A percentile compares a stretch with the other conserved stretches of the same genome.
Evolutionary conservation across 37 sponge, comb jelly and placozoan genomes (phyloP).

Genomic region (Beroe forskalii): DNA sequence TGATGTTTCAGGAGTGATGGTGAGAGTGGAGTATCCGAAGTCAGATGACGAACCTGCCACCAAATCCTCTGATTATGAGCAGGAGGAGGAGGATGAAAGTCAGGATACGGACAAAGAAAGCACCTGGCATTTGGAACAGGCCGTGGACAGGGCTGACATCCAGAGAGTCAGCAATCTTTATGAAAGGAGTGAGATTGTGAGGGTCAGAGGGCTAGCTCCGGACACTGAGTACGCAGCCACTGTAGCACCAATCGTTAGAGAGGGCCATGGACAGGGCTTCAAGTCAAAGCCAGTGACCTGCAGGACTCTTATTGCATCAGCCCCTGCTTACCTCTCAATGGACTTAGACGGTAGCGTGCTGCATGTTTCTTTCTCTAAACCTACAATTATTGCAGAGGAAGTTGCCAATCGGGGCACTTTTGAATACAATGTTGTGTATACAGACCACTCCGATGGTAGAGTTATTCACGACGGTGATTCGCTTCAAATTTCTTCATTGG

Average conservation of each 20-base stretch:
- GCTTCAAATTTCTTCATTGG: not conserved
- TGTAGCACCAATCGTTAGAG: not conserved
- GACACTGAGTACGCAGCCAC: not conserved
- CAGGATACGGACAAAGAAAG: not conserved
- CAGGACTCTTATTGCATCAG: not conserved
- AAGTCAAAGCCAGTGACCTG: not conserved
- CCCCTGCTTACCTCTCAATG: not conserved
- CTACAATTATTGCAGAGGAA: not conserved
- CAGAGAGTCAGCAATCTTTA: not conserved
- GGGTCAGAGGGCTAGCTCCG: not conserved
- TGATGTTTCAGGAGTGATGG: conserved; percentile 36
- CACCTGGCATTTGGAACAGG: not conserved
- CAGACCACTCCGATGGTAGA: not conserved
- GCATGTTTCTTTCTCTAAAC: not conserved
- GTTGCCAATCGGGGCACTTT: not conserved
- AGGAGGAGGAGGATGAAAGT: too few species aligned
- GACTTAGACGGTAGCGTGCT: not conserved
- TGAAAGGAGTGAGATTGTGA: not conserved
- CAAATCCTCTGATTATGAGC: too few species aligned
- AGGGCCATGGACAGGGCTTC: not conserved
- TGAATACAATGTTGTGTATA: not conserved
- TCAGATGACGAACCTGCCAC: not conserved
- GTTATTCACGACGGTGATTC: not conserved
- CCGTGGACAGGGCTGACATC: not conserved
- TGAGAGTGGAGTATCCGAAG: not conserved